Conservation (phyloP, 2,797 vertebrate species). For the Siniperca obscura region DNA sequence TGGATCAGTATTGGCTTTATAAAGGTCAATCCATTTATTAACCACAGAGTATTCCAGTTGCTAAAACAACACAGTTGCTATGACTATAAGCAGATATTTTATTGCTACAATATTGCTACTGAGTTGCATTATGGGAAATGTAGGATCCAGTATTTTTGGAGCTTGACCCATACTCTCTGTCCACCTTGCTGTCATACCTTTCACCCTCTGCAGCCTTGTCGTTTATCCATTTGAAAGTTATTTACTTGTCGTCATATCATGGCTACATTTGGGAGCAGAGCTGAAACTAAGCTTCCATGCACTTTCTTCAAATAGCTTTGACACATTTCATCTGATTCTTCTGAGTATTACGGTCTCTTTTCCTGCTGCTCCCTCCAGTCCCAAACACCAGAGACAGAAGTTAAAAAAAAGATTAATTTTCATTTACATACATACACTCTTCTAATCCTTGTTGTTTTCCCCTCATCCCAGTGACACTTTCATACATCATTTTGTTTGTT, state of each 20-base stretch:
- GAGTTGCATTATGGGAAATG: background rate
- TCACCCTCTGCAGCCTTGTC: background rate
- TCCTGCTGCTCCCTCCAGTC: conserved; percentile 46
- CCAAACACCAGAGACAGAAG: conserved; percentile 58
- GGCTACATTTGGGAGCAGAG: conserved; percentile 46
- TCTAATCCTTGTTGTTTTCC: conserved; percentile 41
- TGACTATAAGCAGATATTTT: too few species aligned
- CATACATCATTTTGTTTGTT: conserved; percentile 83
- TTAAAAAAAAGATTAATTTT: conserved; percentile 51
- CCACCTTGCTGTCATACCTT: background rate
- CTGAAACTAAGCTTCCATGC: conserved; percentile 56
- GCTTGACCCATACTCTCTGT: conserved; percentile 17
- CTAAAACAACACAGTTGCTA: background rate
- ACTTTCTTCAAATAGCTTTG: conserved; percentile 63
- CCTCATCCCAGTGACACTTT: conserved; percentile 58
- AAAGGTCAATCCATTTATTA: background rate
- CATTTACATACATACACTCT: conserved; percentile 78
- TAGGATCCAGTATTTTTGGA: background rate
- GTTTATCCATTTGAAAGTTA: conserved; percentile 29
- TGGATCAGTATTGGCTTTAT: background rate
- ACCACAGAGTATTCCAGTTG: background rate
- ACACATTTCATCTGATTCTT: conserved; percentile 41
- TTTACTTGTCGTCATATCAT: conserved; percentile 25
- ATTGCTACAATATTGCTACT: too few species aligned
- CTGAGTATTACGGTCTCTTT: conserved; percentile 11